phyloP scores from a whole-genome alignment of 2,797 vertebrate species.

The Muscicapa striata region DNA sequence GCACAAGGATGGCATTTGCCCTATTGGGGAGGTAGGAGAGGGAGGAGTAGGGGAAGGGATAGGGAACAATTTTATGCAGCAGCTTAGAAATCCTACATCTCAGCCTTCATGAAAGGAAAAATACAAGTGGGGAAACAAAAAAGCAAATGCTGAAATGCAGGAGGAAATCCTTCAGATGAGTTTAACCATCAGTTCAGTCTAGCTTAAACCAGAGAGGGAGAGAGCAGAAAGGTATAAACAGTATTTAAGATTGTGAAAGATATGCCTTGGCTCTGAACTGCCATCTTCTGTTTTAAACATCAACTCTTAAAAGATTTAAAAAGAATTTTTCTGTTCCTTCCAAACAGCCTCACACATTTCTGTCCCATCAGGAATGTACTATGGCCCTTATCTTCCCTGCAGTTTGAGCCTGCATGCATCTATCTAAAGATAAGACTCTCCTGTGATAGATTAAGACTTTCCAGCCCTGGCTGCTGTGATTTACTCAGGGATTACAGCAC shows the following conservation, averaged over 20 bases:
- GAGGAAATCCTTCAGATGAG: background rate
- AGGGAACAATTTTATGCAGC: background rate
- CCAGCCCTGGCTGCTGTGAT: constrained; percentile 27
- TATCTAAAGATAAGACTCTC: constrained; percentile 13
- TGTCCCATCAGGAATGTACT: background rate
- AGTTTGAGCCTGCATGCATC: background rate
- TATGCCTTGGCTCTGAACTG: background rate
- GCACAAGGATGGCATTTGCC: background rate
- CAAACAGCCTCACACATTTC: background rate
- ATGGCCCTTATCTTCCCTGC: background rate
- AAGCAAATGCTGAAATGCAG: background rate
- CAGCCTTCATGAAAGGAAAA: background rate
- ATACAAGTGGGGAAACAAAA: background rate
- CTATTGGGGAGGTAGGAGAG: background rate
- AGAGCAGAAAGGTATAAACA: background rate
- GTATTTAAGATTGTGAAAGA: background rate
- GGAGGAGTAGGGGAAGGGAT: no score
- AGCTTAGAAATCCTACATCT: background rate
- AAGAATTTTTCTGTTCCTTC: background rate
- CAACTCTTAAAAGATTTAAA: background rate
- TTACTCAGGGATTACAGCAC: constrained; percentile 42
- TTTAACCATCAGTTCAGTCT: background rate
- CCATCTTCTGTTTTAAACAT: background rate
- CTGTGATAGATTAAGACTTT: constrained; percentile 37
- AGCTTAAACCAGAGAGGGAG: background rate